phyloP scores from a whole-genome alignment of 2,113 vertebrate genomes.

The Felis catus region F.catus_Fca126_mat1.0 CM031421.1:24021501-24022000 shows the following conservation, averaged over 20 bases:
- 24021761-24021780: background rate
- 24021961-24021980: background rate
- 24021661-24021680: background rate
- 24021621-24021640: background rate
- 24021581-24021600: background rate
- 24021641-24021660: background rate
- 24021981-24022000: background rate
- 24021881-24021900: background rate
- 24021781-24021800: background rate
- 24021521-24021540: background rate
- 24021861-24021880: background rate
- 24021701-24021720: background rate
- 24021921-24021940: background rate
- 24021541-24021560: background rate
- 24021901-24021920: background rate
- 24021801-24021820: background rate
- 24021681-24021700: background rate
- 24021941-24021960: background rate
- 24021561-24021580: background rate
- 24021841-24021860: background rate
- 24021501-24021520: background rate
- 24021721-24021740: background rate
- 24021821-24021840: background rate
- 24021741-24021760: background rate
- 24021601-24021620: background rate